Evolutionary conservation across 1,140 invertebrate genomes (phyloP).

Genomic region (Aphelenchoides besseyi): DNA sequence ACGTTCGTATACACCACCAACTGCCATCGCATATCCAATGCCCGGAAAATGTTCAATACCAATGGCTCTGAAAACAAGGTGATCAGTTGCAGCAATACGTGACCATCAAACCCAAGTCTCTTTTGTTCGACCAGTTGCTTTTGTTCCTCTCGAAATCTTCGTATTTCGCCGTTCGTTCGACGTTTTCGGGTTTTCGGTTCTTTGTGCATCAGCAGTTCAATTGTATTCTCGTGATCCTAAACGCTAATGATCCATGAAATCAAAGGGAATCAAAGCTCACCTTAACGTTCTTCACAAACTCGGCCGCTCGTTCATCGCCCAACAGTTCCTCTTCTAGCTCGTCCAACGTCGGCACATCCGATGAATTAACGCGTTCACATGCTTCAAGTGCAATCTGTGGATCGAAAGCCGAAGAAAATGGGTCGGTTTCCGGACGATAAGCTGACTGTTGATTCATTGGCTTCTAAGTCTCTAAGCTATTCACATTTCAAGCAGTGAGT

Average conservation of each 20-base stretch:
- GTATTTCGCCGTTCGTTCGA: conserved; percentile 8
- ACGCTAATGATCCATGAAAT: no score
- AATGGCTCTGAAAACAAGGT: neutral
- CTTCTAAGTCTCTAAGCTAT: no score
- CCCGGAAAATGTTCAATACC: conserved; percentile 25
- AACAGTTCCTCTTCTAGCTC: conserved; percentile 21
- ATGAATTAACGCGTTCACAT: no score
- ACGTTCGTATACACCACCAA: conserved; percentile 16
- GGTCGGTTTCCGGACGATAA: no score
- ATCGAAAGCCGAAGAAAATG: neutral
- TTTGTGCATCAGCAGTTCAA: no score
- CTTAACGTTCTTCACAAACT: neutral
- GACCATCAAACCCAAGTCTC: neutral
- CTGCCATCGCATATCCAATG: conserved; percentile 10
- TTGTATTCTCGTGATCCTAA: no score
- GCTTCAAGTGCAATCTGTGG: no score
- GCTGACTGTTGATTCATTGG: no score
- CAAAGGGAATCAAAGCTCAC: conserved; percentile 4
- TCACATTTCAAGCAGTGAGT: no score
- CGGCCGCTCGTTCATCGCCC: conserved; percentile 18
- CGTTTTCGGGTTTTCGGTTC: neutral
- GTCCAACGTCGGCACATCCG: no score
- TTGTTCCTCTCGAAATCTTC: conserved; percentile 17
- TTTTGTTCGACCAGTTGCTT: neutral
- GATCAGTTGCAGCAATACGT: neutral